A percentile compares a stretch with the other conserved stretches of the same genome.
phyloP scores from a whole-genome alignment of 2,888 invertebrate genomes.

The Conomelus anceps region DNA sequence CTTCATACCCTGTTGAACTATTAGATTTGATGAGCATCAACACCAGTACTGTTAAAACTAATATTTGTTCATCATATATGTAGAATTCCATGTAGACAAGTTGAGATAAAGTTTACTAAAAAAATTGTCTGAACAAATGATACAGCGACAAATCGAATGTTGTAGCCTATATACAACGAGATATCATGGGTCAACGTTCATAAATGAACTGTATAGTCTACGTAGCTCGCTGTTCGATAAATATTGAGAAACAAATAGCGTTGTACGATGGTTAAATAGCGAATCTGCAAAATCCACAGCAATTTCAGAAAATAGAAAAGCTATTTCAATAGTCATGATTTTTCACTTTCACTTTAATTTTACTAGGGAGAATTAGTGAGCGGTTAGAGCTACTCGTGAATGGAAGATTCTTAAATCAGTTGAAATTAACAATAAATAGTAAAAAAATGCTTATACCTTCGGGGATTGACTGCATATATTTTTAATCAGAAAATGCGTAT shows the following conservation, averaged over 20 bases:
- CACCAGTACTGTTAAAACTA: not conserved
- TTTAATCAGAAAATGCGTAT: no score
- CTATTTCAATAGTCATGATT: not conserved
- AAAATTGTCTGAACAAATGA: not conserved
- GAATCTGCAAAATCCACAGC: not conserved
- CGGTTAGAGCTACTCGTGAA: no score
- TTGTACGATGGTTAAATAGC: not conserved
- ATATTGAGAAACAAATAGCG: not conserved
- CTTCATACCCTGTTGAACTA: not conserved
- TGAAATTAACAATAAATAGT: no score
- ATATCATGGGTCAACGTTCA: not conserved
- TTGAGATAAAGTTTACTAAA: not conserved
- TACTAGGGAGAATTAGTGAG: no score
- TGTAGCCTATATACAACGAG: not conserved
- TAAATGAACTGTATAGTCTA: not conserved
- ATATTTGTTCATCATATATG: not conserved
- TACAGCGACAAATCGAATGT: not conserved
- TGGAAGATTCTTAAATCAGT: no score
- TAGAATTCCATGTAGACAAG: not conserved
- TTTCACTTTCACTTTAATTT: not conserved
- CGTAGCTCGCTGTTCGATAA: not conserved
- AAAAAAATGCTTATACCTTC: no score
- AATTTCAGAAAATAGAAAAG: not conserved
- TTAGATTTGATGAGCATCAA: not conserved
- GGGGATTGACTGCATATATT: no score